Percentiles rank a stretch among this genome's conserved stretches.
phyloP scores from a whole-genome alignment of 1,140 invertebrate genomes.

The Drosophila bocqueti region DNA sequence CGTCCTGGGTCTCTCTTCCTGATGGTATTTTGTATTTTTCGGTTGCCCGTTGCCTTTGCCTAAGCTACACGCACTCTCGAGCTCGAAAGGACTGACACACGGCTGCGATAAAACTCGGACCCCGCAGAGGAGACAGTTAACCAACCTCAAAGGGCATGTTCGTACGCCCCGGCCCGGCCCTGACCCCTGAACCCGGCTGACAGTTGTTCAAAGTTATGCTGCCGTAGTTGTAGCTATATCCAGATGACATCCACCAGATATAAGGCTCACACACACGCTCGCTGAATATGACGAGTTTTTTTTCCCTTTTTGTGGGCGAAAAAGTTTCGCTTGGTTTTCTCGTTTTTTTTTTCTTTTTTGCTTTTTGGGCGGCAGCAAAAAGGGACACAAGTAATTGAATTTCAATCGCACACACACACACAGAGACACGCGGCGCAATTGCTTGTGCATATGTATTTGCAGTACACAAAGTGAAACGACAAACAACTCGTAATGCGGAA shows the following conservation, averaged over 20 bases:
- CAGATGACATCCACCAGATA: slow-evolving; percentile 79
- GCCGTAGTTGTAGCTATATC: slow-evolving; percentile 53
- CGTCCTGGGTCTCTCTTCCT: slow-evolving; percentile 3
- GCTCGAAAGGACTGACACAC: slow-evolving; percentile 54
- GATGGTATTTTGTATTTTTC: slow-evolving; percentile 39
- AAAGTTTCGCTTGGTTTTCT: slow-evolving; percentile 53
- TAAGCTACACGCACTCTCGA: slow-evolving; percentile 46
- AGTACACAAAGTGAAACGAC: slow-evolving; percentile 73
- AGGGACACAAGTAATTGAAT: slow-evolving; percentile 82
- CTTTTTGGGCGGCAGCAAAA: slow-evolving; percentile 64
- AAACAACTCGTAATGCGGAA: slow-evolving; percentile 82
- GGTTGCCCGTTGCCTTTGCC: slow-evolving; percentile 22
- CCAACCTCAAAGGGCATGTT: slow-evolving; percentile 65
- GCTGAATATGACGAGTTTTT: slow-evolving; percentile 40
- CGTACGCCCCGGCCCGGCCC: slow-evolving; percentile 15
- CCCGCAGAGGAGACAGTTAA: slow-evolving; percentile 64
- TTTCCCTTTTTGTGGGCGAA: slow-evolving; percentile 41
- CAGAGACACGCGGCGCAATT: slow-evolving; percentile 24
- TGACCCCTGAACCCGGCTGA: slow-evolving; percentile 18
- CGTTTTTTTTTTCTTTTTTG: slow-evolving; percentile 15
- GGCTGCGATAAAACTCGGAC: slow-evolving; percentile 68
- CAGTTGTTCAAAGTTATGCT: slow-evolving; percentile 74
- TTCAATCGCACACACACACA: slow-evolving; percentile 71
- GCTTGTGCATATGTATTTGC: slow-evolving; percentile 36
- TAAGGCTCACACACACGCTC: slow-evolving; percentile 63